Evolutionary conservation across 1,140 invertebrate species (phyloP), one percentile per base, ranked within the genome.

Genomic region (Dreissena rostriformis): DNA sequence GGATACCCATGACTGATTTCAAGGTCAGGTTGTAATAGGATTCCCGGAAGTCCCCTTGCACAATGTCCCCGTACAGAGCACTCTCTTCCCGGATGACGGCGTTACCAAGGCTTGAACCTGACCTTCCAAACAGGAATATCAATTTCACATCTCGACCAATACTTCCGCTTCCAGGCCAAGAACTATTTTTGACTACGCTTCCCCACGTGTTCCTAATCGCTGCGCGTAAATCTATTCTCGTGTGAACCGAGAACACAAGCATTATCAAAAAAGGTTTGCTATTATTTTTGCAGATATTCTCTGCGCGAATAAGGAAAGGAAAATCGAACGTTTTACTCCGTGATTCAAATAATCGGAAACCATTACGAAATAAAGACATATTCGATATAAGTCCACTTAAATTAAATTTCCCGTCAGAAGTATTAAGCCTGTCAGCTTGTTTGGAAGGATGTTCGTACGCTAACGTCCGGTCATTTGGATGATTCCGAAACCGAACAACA

Each of bases 31-130:
- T 87, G 61, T 70, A 73, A 55, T 82, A 84, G 1, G 66, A 73
- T 78, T 87, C 86, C 19, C 66, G 63, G 68, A 87, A 87, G 39
- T 87, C 75, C 5, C 70, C 86, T 74, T 87, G 86, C 7, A 87
- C 68, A 7, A 87, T 68, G 78, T 87, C 86, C 39, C 78, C 77
- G 55, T 82, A 71, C 55, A 77, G 22, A 57, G 71, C 67, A 70
- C 82, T 84, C 74, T 87, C 86, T 15, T 85, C 66, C 61, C 51
- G 51, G 14, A 84, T 73, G 17, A 86, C 72, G 19, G 66, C 61
- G 26, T 77, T 68, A 6, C 22, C 55, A 52, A 72, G 22, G 26
- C 71, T 55, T 26, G 57, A 52, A 7, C 24, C 51, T 14, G 72
- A n/a, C 15, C 19, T 77, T 53, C 82, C 82, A 22, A 84, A 78